Conservation (phyloP, 2,888 invertebrate genomes). For the Drosophila quinaria region DNA sequence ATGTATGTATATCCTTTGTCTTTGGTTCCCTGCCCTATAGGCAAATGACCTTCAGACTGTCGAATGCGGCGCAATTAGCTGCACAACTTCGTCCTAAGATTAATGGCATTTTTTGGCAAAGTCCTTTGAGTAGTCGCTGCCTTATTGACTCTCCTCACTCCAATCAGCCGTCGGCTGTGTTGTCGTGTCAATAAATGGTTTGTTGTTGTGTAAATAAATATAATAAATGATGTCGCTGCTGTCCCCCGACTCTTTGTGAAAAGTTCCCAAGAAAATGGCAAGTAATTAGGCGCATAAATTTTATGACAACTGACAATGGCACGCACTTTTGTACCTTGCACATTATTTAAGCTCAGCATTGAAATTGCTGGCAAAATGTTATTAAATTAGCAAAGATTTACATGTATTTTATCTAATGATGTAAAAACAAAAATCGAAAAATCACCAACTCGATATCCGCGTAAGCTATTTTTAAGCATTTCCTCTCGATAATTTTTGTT, state of each 20-base stretch:
- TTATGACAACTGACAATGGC: slow-evolving; percentile 65
- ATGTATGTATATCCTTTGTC: slow-evolving; percentile 9
- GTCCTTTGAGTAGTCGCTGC: slow-evolving; percentile 56
- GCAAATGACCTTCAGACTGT: slow-evolving; percentile 68
- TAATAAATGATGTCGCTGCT: slow-evolving; percentile 70
- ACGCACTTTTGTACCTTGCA: slow-evolving; percentile 10
- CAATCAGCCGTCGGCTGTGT: slow-evolving; percentile 7
- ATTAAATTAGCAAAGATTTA: neutral
- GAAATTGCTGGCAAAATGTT: slow-evolving; percentile 1
- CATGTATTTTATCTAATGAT: neutral
- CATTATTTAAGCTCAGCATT: slow-evolving; percentile 3
- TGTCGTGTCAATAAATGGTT: slow-evolving; percentile 76
- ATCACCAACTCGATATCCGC: no score
- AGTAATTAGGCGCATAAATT: slow-evolving; percentile 75
- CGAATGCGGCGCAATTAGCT: slow-evolving; percentile 72
- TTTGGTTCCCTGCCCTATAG: slow-evolving; percentile 7
- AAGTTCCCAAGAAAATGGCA: slow-evolving; percentile 53
- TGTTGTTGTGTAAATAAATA: slow-evolving; percentile 67
- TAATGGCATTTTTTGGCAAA: slow-evolving; percentile 65
- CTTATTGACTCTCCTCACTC: slow-evolving; percentile 59
- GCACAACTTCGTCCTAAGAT: slow-evolving; percentile 75
- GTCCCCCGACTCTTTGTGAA: slow-evolving; percentile 27
- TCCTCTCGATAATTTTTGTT: no score
- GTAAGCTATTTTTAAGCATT: no score
- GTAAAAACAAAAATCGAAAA: no score